Percentiles rank a stretch among this genome's conserved stretches.
Conservation (phyloP, 2,797 vertebrate species). For the Schizopygopsis pylzovi region DNA sequence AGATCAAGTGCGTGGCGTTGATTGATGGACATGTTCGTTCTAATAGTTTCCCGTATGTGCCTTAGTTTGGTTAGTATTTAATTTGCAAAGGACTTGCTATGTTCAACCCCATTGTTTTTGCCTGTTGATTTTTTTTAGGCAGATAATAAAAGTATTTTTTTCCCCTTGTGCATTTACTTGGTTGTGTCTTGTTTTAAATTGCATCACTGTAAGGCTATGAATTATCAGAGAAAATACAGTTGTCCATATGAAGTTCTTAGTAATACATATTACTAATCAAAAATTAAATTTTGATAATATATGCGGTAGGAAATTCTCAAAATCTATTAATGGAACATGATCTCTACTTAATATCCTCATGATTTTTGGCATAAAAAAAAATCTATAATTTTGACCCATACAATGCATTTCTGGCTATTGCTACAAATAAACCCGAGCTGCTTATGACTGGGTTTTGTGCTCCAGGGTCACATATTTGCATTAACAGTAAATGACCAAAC, state of each 20-base stretch:
- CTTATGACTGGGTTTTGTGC: no score
- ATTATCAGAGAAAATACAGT: background rate
- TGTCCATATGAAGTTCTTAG: no score
- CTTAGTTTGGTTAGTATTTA: constrained; percentile 63
- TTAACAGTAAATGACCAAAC: background rate
- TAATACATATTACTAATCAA: no score
- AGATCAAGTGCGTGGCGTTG: background rate
- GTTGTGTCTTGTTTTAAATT: background rate
- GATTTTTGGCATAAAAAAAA: no score
- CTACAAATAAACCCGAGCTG: no score
- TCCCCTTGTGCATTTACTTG: constrained; percentile 4
- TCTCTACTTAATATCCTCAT: no score
- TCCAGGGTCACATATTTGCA: background rate
- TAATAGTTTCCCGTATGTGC: constrained; percentile 66
- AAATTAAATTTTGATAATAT: no score
- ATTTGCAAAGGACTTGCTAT: constrained; percentile 40
- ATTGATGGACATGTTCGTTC: constrained; percentile 34
- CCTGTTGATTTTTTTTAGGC: constrained; percentile 61
- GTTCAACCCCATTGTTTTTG: constrained; percentile 34
- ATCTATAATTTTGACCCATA: no score
- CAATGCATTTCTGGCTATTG: no score
- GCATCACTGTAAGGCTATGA: background rate
- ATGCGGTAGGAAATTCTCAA: no score
- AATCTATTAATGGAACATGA: no score
- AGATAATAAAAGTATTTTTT: constrained; percentile 68